A percentile compares a stretch with the other conserved stretches of the same genome.
phyloP scores from a whole-genome alignment of 2,888 invertebrate genomes.

The Zelleria hepariella region DNA sequence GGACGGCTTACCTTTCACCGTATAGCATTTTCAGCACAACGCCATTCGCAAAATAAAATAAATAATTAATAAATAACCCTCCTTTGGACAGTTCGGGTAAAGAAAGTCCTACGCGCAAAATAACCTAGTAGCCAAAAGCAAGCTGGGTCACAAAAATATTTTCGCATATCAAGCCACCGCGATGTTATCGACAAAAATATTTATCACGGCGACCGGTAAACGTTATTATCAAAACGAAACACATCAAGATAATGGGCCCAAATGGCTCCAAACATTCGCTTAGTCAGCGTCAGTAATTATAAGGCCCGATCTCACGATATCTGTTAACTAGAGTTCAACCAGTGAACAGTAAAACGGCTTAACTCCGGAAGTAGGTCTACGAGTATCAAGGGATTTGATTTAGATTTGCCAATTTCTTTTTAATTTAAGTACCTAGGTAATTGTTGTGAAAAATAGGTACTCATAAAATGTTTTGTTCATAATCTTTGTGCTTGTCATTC shows the following conservation, averaged over 20 bases:
- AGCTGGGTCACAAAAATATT: too few relatives aligned
- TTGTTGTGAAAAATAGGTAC: too few relatives aligned
- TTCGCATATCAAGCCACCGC: background rate
- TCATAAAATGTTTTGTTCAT: too few relatives aligned
- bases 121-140: too few relatives aligned
- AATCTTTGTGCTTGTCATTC: too few relatives aligned
- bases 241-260: conserved; percentile 6
- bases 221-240: conserved; percentile 1
- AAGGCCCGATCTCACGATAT: background rate
- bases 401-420: background rate
- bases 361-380: too few relatives aligned
- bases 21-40: too few relatives aligned
- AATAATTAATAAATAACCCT: too few relatives aligned
- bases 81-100: too few relatives aligned
- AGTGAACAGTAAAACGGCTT: background rate
- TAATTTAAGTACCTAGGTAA: background rate
- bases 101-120: too few relatives aligned
- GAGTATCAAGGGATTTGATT: background rate
- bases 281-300: conserved; percentile 8
- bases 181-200: background rate
- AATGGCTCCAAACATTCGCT: conserved; percentile 6
- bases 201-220: conserved; percentile 1
- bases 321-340: background rate
- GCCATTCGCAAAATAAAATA: too few relatives aligned
- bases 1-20: too few relatives aligned